Conservation (phyloP, 2,113 vertebrate genomes). For the Chascanopsetta lugubris region DNA sequence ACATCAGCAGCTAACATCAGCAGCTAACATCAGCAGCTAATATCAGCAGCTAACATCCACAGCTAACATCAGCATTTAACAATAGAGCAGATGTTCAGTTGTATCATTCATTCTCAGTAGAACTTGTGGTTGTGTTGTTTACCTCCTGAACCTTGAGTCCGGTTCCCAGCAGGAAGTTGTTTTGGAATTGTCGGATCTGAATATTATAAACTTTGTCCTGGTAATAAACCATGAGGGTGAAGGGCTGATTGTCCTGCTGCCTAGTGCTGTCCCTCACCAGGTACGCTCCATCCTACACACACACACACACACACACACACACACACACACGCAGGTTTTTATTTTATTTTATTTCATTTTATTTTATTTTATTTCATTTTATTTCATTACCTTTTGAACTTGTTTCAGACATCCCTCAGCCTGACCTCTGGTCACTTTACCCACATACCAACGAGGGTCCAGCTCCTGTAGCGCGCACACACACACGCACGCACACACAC, state of each 20-base stretch:
- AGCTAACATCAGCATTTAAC: too few relatives aligned
- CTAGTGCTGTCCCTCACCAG: slow-evolving; percentile 93
- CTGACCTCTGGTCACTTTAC: slow-evolving; percentile 84
- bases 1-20: too few relatives aligned
- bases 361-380: background rate
- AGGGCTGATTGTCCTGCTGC: slow-evolving; percentile 85
- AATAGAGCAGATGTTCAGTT: background rate
- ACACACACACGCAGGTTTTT: too few relatives aligned
- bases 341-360: background rate
- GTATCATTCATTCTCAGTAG: background rate
- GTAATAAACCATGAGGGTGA: slow-evolving; percentile 94
- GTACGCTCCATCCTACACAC: slow-evolving; percentile 89
- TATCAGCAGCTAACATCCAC: too few relatives aligned
- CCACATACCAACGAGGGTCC: slow-evolving; percentile 87
- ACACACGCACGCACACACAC: slow-evolving; percentile 6
- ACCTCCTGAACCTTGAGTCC: slow-evolving; percentile 92
- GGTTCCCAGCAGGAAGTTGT: slow-evolving; percentile 88
- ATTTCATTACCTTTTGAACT: slow-evolving; percentile 84
- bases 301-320: too few relatives aligned
- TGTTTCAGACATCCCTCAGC: slow-evolving; percentile 87
- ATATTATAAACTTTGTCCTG: slow-evolving; percentile 95
- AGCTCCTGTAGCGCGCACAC: slow-evolving; percentile 67
- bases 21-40: too few relatives aligned
- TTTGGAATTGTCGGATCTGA: slow-evolving; percentile 87
- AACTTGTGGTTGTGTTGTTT: slow-evolving; percentile 21